Conservation (phyloP, 2,888 invertebrate genomes). For the Spodoptera exigua region DNA sequence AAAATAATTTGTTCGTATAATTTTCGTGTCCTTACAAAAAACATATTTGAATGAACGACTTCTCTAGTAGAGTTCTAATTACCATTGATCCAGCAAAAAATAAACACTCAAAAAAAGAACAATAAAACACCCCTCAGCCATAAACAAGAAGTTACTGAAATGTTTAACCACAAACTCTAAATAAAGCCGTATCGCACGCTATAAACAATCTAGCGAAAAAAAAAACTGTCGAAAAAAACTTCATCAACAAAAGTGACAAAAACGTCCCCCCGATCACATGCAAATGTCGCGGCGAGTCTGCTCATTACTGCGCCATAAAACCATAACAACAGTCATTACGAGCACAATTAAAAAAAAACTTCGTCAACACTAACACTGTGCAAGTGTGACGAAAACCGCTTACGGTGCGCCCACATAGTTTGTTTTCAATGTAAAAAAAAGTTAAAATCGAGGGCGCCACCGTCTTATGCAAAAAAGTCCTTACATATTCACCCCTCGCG, state of each 20-base stretch:
- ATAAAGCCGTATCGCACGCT: constrained; percentile 81
- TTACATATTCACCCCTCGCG: constrained; percentile 89
- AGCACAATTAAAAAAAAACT: constrained; percentile 87
- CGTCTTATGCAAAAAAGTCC: constrained; percentile 89
- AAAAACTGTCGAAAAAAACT: constrained; percentile 80
- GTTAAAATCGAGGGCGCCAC: constrained; percentile 83
- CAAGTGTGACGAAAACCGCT: constrained; percentile 88
- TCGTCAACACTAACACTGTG: constrained; percentile 79
- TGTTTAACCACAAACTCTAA: constrained; percentile 86
- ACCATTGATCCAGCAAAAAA: constrained; percentile 66
- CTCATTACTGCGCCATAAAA: constrained; percentile 86
- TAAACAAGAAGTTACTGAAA: constrained; percentile 84
- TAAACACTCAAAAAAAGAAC: constrained; percentile 75
- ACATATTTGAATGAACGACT: constrained; percentile 11
- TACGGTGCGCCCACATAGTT: constrained; percentile 87
- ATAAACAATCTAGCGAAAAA: constrained; percentile 78
- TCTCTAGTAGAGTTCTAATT: constrained; percentile 66
- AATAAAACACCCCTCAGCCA: constrained; percentile 80
- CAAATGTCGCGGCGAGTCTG: constrained; percentile 84
- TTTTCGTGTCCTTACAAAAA: too few relatives aligned
- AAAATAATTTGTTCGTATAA: too few relatives aligned
- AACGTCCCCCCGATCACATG: constrained; percentile 85
- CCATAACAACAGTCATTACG: constrained; percentile 87
- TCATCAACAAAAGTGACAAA: constrained; percentile 83
- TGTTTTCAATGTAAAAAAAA: constrained; percentile 81